Evolutionary conservation across 53 echinoderm and acorn worm genomes (phyloP).

Genomic region (Paelopatides confundens): DNA sequence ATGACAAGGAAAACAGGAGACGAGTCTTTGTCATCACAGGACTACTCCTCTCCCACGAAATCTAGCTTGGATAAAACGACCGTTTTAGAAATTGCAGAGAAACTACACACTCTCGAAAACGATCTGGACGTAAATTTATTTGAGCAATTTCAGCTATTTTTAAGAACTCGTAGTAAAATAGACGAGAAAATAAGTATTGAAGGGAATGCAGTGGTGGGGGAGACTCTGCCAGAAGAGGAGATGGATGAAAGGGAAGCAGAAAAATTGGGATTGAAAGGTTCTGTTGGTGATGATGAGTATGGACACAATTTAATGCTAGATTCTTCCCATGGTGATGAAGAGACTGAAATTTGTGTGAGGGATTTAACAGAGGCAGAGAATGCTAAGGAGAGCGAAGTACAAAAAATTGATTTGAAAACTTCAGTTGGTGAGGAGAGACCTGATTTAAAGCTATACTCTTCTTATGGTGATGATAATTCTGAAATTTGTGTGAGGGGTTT

Average conservation of each 20-base stretch:
- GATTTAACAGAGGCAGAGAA: background rate
- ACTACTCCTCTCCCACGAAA: background rate
- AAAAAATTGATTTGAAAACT: too few species aligned
- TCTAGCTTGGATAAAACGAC: background rate
- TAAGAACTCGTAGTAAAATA: background rate
- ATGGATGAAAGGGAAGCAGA: too few species aligned
- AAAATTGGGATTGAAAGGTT: background rate
- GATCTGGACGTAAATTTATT: background rate
- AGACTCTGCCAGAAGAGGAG: too few species aligned
- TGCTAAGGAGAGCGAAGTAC: too few species aligned
- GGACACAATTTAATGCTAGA: background rate
- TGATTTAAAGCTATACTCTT: too few species aligned
- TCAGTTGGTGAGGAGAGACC: too few species aligned
- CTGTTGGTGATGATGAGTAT: background rate
- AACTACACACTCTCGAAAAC: background rate
- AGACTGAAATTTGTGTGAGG: background rate
- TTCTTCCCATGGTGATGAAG: background rate
- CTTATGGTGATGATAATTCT: too few species aligned
- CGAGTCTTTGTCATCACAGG: background rate
- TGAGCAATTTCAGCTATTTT: slow-evolving; percentile 3
- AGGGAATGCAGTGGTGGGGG: background rate
- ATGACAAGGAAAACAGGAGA: background rate
- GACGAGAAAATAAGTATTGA: background rate
- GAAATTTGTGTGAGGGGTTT: too few species aligned
- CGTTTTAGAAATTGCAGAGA: background rate